Evolutionary conservation across 2,888 invertebrate species (phyloP).

Genomic region (Ypsolopha scabrella): DNA sequence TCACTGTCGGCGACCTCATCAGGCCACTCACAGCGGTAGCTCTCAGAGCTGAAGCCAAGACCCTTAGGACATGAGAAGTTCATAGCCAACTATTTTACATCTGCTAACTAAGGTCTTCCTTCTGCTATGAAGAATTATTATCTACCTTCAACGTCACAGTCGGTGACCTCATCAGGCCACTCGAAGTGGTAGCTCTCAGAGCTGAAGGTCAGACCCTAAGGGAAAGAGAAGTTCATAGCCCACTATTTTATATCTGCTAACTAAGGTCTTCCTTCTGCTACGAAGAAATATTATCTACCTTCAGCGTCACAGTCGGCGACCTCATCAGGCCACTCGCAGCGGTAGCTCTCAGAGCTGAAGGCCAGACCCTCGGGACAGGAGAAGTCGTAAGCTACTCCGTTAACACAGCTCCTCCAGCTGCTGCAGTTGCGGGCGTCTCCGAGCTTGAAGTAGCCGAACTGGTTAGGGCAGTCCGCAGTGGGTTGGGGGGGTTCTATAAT

Average conservation of each 20-base stretch:
- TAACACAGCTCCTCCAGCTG: constrained; percentile 84
- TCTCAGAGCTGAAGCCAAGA: constrained; percentile 79
- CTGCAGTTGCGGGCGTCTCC: constrained; percentile 77
- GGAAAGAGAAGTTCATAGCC: constrained; percentile 77
- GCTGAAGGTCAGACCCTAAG: constrained; percentile 86
- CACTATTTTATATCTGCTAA: no score
- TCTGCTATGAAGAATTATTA: background rate
- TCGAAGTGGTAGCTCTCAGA: constrained; percentile 81
- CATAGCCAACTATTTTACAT: background rate
- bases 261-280: background rate
- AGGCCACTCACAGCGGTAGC: constrained; percentile 89
- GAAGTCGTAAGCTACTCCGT: constrained; percentile 79
- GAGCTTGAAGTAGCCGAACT: constrained; percentile 83
- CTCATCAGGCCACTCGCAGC: constrained; percentile 91
- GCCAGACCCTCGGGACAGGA: constrained; percentile 89
- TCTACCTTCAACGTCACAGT: constrained; percentile 84
- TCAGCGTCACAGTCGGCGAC: constrained; percentile 85
- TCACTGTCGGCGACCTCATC: constrained; percentile 86
- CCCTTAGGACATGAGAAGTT: constrained; percentile 84
- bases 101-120: background rate
- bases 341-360: constrained; percentile 77
- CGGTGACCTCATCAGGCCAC: constrained; percentile 87
- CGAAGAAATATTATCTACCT: constrained; percentile 59
- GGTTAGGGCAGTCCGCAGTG: constrained; percentile 84
- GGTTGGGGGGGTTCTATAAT: constrained; percentile 75